Base-by-base conservation (phyloP, 2,888 invertebrate genomes). In the Nipponacmea schrenckii region DNA sequence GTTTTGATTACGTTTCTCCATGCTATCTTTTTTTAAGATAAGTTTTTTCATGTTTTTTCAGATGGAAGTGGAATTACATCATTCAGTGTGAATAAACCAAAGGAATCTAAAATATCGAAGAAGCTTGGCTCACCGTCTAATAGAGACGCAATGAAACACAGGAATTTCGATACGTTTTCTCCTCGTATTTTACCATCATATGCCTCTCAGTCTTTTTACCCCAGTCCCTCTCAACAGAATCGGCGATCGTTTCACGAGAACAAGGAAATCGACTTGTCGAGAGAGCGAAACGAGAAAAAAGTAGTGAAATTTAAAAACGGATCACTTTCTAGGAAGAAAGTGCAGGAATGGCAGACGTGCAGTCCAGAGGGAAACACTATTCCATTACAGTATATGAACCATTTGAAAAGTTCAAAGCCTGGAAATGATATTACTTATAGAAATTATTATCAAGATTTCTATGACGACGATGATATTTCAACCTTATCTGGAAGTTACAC, bases 401-500 rank as follows among this genome's bases (percentile, higher is more conserved):
- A 56, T 56, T 12, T 15, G 20, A 56, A 56, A 24, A 56, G 20
- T 10, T 24, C 56, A 10, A 56, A 56, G 14, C 14, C 24, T 24
- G 56, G 56, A 56, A 56, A 24, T 56, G 56, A 56, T 24, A 24
- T 56, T 24, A 56, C 20, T 8, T 24, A 24, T 56, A 56, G 56
- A 56, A 39, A 39, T 39, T 56, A 24, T 56, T 56, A 56, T 24
- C 56, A 56, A 24, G 14, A 15, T 56, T 24, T 20, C 45, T 80
- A 79, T 24, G 84, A 84, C 63, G 83, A 83, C 69, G 83, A 84
- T 71, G 83, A 82, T 64, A 81, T 81, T 56, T 83, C 84, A 4
- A 84, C 84, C 1, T 83, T 83, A n/a, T 84, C 84, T 45, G 84
- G 84, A 48, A 84, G 84, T 73, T 84, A 84, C 68, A 82, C 83